phyloP scores from a whole-genome alignment of 2,888 invertebrate species.

The Meteorus colon region DNA sequence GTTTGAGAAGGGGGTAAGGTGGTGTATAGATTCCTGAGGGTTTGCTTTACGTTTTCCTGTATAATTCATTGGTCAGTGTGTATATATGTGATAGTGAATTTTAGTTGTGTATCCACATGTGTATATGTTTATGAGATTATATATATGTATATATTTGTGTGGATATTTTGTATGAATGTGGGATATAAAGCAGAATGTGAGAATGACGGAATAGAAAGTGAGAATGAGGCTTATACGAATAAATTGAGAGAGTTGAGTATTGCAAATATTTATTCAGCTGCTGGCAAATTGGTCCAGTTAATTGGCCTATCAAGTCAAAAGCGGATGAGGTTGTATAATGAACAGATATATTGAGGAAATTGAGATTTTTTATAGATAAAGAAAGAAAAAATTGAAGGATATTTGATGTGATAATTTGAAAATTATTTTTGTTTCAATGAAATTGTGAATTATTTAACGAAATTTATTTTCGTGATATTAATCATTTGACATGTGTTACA shows the following conservation, averaged over 20 bases:
- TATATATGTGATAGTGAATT: neutral
- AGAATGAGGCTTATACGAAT: slow-evolving; percentile 44
- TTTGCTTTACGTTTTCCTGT: neutral
- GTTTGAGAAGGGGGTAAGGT: slow-evolving; percentile 59
- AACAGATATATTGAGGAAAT: too few relatives aligned
- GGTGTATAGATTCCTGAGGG: neutral
- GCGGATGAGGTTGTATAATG: slow-evolving; percentile 52
- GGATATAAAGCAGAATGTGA: neutral
- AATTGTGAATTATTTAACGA: too few relatives aligned
- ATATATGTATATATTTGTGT: neutral
- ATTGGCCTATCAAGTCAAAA: slow-evolving; percentile 65
- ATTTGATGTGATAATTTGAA: too few relatives aligned
- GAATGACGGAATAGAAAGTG: slow-evolving; percentile 4
- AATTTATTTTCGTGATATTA: too few relatives aligned
- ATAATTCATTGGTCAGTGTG: slow-evolving; percentile 9
- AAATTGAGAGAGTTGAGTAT: slow-evolving; percentile 45
- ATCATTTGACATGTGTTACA: too few relatives aligned
- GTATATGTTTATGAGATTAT: neutral
- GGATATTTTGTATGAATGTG: slow-evolving; percentile 10
- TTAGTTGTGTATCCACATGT: neutral
- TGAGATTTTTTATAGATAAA: too few relatives aligned
- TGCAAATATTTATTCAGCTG: slow-evolving; percentile 67
- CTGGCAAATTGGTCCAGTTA: slow-evolving; percentile 70
- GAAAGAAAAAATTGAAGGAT: too few relatives aligned
- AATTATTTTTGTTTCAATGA: too few relatives aligned